These are phyloP conservation scores for Pteronotus mesoamericanus DNA, from an alignment of 2,797 vertebrate species.

Conservation along the genomic window DNA sequence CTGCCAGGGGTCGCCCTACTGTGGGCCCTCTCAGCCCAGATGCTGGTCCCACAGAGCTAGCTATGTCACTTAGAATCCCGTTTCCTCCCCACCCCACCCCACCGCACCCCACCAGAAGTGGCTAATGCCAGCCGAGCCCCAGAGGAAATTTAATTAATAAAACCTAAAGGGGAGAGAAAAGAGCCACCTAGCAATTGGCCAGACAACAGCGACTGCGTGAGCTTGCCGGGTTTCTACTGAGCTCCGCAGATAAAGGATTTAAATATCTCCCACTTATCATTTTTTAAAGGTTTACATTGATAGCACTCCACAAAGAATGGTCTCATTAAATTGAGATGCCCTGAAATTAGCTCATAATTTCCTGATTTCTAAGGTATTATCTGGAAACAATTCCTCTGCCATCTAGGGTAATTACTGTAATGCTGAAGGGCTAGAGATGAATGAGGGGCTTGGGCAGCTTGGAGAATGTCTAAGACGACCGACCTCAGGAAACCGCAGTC, in stretches of 20 bases:
- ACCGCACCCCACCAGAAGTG: not conserved
- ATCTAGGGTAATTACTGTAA: slow-evolving; percentile 55
- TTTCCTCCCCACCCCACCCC: not conserved
- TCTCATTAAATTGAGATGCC: slow-evolving; percentile 64
- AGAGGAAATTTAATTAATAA: slow-evolving; percentile 61
- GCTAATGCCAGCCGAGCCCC: not conserved
- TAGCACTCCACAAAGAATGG: slow-evolving; percentile 53
- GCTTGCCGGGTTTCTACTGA: not conserved
- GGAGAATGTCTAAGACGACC: not conserved
- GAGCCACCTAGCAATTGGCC: not conserved
- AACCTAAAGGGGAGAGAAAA: slow-evolving; percentile 58
- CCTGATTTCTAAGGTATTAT: slow-evolving; percentile 62
- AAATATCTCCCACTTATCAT: slow-evolving; percentile 44
- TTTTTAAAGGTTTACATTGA: slow-evolving; percentile 54
- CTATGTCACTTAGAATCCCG: not conserved
- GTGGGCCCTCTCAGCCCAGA: not conserved
- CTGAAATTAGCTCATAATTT: slow-evolving; percentile 66
- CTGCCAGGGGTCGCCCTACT: too few relatives aligned
- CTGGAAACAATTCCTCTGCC: slow-evolving; percentile 58
- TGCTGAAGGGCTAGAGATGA: not conserved
- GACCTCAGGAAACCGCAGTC: not conserved
- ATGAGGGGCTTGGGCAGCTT: not conserved
- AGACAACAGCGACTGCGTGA: not conserved
- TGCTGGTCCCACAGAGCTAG: not conserved
- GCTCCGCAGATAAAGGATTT: slow-evolving; percentile 55